These are phyloP conservation scores for Deroplatys truncata DNA, from an alignment of 2,888 invertebrate genomes.

Conservation along the genomic window DNA sequence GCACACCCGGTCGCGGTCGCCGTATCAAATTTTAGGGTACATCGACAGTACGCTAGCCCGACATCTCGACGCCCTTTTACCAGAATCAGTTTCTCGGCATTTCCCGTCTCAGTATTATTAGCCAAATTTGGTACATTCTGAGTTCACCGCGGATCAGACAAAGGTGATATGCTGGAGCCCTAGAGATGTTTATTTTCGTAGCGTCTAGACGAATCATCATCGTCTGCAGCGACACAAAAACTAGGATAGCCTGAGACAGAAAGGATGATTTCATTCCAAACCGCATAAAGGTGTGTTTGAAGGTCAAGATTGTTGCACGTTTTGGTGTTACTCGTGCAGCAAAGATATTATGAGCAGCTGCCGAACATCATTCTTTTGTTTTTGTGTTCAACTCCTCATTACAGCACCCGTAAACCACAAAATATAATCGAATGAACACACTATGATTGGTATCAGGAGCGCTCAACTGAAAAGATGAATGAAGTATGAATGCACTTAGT, in stretches of 20 bases:
- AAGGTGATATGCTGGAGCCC: neutral
- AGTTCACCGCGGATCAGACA: neutral
- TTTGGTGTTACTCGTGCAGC: neutral
- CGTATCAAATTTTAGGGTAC: neutral
- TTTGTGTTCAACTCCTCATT: neutral
- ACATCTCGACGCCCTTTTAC: neutral
- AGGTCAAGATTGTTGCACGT: neutral
- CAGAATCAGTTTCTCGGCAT: neutral
- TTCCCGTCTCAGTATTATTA: neutral
- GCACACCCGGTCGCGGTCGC: neutral
- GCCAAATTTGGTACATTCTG: neutral
- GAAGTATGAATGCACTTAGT: too few species aligned
- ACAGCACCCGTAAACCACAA: neutral
- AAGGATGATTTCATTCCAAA: neutral
- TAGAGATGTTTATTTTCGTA: neutral
- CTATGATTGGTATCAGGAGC: too few species aligned
- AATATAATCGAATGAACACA: neutral
- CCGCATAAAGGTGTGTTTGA: neutral
- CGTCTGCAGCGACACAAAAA: neutral
- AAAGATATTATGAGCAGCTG: too few species aligned
- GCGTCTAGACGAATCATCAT: neutral
- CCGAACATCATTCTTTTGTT: neutral
- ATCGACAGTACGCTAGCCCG: neutral
- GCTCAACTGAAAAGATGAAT: too few species aligned
- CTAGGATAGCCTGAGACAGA: neutral